phyloP scores from a whole-genome alignment of 2,113 vertebrate species.

The Lepidothrix coronata region DNA sequence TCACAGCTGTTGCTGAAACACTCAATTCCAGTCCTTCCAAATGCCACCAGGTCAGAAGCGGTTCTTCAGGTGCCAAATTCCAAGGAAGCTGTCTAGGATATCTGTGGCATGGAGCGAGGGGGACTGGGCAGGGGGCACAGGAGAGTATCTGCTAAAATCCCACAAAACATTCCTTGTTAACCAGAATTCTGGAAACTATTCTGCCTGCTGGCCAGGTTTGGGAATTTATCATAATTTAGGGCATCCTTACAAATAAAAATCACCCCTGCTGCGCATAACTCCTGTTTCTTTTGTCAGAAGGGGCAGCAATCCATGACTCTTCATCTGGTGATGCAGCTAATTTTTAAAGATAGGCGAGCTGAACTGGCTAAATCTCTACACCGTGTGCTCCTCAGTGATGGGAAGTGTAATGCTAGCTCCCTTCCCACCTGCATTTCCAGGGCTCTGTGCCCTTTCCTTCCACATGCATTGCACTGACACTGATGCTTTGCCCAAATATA shows the following conservation, averaged over 20 bases:
- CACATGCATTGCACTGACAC: neutral
- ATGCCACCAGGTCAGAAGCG: neutral
- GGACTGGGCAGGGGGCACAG: neutral
- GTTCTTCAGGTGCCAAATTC: constrained; percentile 44
- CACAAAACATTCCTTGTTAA: constrained; percentile 68
- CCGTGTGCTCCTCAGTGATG: neutral
- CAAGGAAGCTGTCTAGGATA: neutral
- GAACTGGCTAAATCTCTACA: neutral
- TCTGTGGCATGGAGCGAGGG: neutral
- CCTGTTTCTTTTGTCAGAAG: constrained; percentile 3
- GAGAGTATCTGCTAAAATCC: neutral
- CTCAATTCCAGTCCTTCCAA: neutral
- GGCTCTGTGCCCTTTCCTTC: neutral
- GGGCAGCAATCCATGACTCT: neutral
- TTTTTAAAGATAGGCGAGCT: constrained; percentile 38
- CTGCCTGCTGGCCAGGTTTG: constrained; percentile 75
- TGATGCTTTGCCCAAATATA: constrained; percentile 32
- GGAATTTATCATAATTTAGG: constrained; percentile 38
- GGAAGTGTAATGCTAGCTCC: neutral
- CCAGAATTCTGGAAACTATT: constrained; percentile 36
- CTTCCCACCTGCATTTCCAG: neutral
- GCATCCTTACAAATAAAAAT: neutral
- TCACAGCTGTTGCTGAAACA: neutral
- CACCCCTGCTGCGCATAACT: neutral
- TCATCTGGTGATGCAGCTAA: neutral